phyloP scores from a whole-genome alignment of 2,888 invertebrate species.

The Lycaena phlaeas region DNA sequence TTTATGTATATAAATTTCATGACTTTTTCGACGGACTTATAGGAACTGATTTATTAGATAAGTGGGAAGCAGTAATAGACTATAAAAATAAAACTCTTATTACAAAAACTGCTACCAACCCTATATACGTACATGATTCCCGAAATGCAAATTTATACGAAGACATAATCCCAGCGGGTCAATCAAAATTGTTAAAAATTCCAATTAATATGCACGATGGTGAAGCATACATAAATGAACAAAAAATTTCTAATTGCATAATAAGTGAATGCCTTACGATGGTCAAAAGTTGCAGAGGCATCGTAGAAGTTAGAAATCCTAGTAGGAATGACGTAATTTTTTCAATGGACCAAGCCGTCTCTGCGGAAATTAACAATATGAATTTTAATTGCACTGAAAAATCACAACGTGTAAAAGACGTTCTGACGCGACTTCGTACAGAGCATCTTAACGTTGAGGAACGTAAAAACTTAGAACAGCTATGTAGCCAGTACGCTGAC shows the following conservation, averaged over 20 bases:
- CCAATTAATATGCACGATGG: slow-evolving; percentile 2
- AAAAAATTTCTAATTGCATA: neutral
- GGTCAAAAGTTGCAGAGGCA: neutral
- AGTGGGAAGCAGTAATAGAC: slow-evolving; percentile 22
- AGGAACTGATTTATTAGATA: slow-evolving; percentile 22
- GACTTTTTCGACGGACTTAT: slow-evolving; percentile 26
- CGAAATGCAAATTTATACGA: neutral
- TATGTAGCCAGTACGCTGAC: slow-evolving; percentile 10
- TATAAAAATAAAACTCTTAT: slow-evolving; percentile 16
- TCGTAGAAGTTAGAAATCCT: neutral
- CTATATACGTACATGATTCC: neutral
- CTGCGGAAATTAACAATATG: neutral
- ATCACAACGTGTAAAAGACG: neutral
- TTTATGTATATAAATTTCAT: slow-evolving; percentile 26
- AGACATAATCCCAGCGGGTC: neutral
- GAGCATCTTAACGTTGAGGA: neutral
- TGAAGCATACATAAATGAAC: neutral
- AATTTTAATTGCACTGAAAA: neutral
- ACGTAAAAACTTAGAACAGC: neutral
- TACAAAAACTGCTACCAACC: slow-evolving; percentile 12
- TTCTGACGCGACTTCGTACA: slow-evolving; percentile 1
- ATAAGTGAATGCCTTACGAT: neutral
- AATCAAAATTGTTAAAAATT: neutral
- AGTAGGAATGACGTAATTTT: neutral
- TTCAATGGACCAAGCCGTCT: neutral